These are phyloP conservation scores for Tychaedon coryphoeus DNA, from an alignment of 2,113 vertebrate genomes.

Conservation along the genomic window DNA sequence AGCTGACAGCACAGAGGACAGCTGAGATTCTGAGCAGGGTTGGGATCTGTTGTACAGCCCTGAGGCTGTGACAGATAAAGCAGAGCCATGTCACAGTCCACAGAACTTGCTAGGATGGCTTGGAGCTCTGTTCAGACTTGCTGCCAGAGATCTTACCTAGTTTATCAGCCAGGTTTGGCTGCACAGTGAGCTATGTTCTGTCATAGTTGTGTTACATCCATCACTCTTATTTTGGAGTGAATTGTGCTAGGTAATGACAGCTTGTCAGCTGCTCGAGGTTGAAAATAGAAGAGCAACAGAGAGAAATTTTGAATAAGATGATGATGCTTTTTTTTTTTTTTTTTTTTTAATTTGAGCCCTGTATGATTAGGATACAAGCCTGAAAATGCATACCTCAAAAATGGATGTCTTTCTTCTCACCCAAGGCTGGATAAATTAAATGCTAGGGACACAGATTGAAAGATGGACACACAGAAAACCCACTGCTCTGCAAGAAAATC, in stretches of 20 bases:
- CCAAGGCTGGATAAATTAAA: background rate
- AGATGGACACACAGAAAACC: background rate
- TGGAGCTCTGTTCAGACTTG: background rate
- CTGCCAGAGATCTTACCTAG: background rate
- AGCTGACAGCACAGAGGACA: background rate
- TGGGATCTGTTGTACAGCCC: background rate
- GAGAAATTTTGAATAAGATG: background rate
- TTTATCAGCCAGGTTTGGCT: background rate
- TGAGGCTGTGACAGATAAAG: background rate
- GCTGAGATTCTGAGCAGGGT: background rate
- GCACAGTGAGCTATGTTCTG: background rate
- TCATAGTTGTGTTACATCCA: background rate
- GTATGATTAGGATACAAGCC: background rate
- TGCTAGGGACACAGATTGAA: background rate
- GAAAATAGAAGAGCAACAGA: background rate
- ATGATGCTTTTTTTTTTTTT: too few relatives aligned
- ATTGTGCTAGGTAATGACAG: background rate
- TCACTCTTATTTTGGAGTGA: background rate
- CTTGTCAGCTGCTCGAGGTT: background rate
- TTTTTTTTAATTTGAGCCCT: background rate
- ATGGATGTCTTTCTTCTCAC: background rate
- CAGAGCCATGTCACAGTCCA: background rate
- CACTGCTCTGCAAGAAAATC: background rate
- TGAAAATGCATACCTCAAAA: background rate
- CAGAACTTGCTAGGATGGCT: background rate